Conservation (phyloP, 2,797 vertebrate genomes). For the Bradypus variegatus region DNA sequence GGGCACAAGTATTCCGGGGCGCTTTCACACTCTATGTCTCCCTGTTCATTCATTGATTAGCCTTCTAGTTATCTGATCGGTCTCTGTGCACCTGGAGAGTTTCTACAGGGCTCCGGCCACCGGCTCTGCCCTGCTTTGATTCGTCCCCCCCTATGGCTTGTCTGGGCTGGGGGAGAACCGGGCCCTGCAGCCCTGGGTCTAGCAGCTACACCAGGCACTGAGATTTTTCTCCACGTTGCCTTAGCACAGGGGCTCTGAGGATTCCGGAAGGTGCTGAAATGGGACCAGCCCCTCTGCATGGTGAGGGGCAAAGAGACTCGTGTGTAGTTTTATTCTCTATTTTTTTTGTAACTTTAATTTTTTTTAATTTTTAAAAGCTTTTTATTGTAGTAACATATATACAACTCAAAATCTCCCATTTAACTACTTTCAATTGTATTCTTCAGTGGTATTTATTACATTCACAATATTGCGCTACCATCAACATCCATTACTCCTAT, state of each 20-base stretch:
- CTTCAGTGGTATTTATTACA: too few relatives aligned
- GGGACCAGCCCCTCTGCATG: not conserved
- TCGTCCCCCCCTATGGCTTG: not conserved
- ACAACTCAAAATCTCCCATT: too few relatives aligned
- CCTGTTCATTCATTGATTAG: not conserved
- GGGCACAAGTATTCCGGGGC: not conserved
- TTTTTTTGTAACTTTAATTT: not conserved
- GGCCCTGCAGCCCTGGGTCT: not conserved
- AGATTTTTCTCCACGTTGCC: not conserved
- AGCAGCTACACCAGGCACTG: not conserved
- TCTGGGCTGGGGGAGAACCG: not conserved
- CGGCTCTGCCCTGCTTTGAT: not conserved
- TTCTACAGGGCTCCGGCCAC: not conserved
- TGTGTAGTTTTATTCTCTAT: not conserved
- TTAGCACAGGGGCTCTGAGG: not conserved
- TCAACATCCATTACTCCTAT: too few relatives aligned
- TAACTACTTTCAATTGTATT: too few relatives aligned
- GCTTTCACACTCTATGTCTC: not conserved
- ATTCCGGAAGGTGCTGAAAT: not conserved
- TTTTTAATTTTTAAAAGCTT: too few relatives aligned
- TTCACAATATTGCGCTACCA: too few relatives aligned
- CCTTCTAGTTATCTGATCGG: not conserved
- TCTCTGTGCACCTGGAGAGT: not conserved
- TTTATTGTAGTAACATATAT: too few relatives aligned
- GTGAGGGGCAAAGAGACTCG: not conserved